Evolutionary conservation across 2,888 invertebrate genomes (phyloP).

Genomic region (Perizoma flavofasciatum): DNA sequence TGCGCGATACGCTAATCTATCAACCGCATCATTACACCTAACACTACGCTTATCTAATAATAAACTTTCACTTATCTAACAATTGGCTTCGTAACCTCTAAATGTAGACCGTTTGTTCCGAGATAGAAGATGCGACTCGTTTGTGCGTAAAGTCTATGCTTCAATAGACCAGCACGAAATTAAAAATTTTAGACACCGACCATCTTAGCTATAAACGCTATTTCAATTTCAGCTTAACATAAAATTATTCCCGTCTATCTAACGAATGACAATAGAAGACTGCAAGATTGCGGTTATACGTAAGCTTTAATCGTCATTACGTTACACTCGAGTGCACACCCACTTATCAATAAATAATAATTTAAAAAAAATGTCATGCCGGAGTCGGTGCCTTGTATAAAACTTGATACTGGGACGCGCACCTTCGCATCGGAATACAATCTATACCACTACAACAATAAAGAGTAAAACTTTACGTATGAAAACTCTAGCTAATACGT

Average conservation of each 20-base stretch:
- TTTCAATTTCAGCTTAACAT: too few relatives aligned
- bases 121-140: slow-evolving; percentile 48
- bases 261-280: too few relatives aligned
- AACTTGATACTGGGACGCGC: slow-evolving; percentile 36
- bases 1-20: slow-evolving; percentile 57
- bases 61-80: slow-evolving; percentile 74
- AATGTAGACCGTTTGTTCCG: slow-evolving; percentile 55
- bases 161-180: slow-evolving; percentile 46
- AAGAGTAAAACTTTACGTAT: slow-evolving; percentile 69
- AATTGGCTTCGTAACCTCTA: slow-evolving; percentile 74
- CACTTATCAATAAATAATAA: slow-evolving; percentile 2
- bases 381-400: slow-evolving; percentile 15
- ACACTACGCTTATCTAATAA: slow-evolving; percentile 73
- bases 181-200: slow-evolving; percentile 43
- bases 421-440: slow-evolving; percentile 48
- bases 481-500: slow-evolving; percentile 62
- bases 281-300: too few relatives aligned
- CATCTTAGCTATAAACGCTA: background rate
- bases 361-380: slow-evolving; percentile 35
- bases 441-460: slow-evolving; percentile 56
- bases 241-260: too few relatives aligned
- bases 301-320: slow-evolving; percentile 20
- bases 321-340: slow-evolving; percentile 42
- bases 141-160: slow-evolving; percentile 60
- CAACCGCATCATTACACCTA: slow-evolving; percentile 65